phyloP scores from a whole-genome alignment of 2,113 vertebrate genomes.

The Chaenogobius annularis region DNA sequence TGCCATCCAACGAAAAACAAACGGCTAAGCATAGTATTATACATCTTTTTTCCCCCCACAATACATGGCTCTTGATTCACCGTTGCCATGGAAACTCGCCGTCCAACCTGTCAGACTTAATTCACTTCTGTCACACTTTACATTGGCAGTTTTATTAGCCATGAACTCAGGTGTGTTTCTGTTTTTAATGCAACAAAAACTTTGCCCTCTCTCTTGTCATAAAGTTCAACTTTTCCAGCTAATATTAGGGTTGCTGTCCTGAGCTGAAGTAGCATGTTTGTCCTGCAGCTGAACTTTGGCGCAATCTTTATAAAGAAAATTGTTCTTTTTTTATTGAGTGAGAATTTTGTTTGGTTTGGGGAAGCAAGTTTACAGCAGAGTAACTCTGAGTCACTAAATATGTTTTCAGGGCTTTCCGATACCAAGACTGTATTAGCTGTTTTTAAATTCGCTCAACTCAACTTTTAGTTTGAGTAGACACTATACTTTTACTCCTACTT shows the following conservation, averaged over 20 bases:
- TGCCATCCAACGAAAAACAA: not conserved
- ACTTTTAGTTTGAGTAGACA: no score
- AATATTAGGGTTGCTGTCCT: constrained; percentile 10
- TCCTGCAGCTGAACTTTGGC: not conserved
- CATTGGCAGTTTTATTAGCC: constrained; percentile 14
- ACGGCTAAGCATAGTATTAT: not conserved
- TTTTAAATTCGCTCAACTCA: no score
- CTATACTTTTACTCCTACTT: no score
- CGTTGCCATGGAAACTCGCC: constrained; percentile 3
- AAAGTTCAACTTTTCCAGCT: not conserved
- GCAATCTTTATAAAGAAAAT: not conserved
- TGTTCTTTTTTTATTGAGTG: not conserved
- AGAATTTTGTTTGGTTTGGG: no score
- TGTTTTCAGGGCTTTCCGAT: no score
- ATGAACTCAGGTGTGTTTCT: not conserved
- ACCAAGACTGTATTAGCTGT: no score
- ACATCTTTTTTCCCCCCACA: not conserved
- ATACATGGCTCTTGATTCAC: not conserved
- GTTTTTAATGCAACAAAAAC: constrained; percentile 7
- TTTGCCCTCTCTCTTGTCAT: not conserved
- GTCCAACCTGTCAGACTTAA: not conserved
- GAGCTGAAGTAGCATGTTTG: not conserved
- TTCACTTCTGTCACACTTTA: constrained; percentile 2
- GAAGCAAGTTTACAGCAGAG: not conserved
- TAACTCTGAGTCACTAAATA: not conserved